Conservation (phyloP, 2,797 vertebrate genomes). For the Oreonectes daqikongensis region DNA sequence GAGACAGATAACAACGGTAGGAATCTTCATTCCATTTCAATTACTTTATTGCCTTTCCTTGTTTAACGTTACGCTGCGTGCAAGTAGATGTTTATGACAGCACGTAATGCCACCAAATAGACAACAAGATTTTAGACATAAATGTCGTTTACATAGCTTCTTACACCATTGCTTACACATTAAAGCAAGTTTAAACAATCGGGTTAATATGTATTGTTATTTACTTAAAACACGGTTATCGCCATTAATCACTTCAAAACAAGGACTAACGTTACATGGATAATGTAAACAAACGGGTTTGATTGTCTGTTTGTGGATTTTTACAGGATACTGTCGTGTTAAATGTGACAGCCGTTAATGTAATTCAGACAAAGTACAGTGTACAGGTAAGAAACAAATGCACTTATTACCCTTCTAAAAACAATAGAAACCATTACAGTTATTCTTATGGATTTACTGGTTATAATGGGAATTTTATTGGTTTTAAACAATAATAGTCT, state of each 20-base stretch:
- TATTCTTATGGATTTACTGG: neutral
- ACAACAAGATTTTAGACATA: too few species aligned
- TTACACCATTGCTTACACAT: neutral
- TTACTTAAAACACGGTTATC: neutral
- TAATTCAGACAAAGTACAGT: conserved; percentile 71
- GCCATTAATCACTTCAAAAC: neutral
- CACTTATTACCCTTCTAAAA: neutral
- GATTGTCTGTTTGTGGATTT: conserved; percentile 16
- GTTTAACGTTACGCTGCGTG: neutral
- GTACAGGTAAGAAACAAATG: conserved; percentile 71
- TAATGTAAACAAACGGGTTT: conserved; percentile 16
- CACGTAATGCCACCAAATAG: too few species aligned
- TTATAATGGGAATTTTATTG: neutral
- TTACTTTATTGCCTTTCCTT: neutral
- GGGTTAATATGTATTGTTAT: neutral
- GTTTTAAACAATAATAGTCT: neutral
- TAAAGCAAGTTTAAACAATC: neutral
- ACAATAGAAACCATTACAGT: neutral
- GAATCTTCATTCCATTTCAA: neutral
- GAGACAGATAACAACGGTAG: conserved; percentile 22
- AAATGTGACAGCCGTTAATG: conserved; percentile 79
- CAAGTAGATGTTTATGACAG: neutral
- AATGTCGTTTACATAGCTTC: neutral
- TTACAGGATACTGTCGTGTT: conserved; percentile 84
- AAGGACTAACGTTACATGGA: neutral